These are phyloP conservation scores for Aphrocallistes beatrix DNA, from an alignment of 37 sponge, comb jelly and placozoan species.

Conservation along the genomic window DNA sequence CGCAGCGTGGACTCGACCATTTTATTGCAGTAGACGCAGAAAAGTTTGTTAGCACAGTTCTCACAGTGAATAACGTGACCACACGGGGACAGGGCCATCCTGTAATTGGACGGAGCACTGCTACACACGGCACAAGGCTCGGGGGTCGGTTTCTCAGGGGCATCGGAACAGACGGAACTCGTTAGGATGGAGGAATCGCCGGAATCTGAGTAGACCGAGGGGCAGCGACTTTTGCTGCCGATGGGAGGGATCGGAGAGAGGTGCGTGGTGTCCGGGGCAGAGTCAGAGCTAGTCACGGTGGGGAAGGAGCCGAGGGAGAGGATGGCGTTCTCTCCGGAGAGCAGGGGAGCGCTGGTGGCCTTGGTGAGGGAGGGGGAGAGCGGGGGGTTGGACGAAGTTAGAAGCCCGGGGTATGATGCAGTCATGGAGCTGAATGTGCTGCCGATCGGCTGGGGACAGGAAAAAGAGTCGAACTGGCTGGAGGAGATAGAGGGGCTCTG, in stretches of 20 bases:
- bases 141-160: not conserved
- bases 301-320: slow-evolving; percentile 17
- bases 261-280: not conserved
- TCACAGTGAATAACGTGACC: not conserved
- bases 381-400: not conserved
- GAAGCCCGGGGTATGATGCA: not conserved
- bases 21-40: not conserved
- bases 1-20: not conserved
- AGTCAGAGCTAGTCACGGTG: not conserved
- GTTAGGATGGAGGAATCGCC: not conserved
- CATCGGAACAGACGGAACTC: not conserved
- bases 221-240: slow-evolving; percentile 6
- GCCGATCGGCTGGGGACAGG: not conserved
- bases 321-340: not conserved
- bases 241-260: not conserved
- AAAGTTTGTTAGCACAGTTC: not conserved
- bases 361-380: not conserved
- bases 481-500: not conserved
- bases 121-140: not conserved
- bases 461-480: not conserved
- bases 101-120: not conserved
- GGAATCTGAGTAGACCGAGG: not conserved
- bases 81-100: not conserved
- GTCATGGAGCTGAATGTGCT: not conserved
- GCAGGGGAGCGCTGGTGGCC: not conserved